Conservation (phyloP, 2,797 vertebrate genomes). For the Sebastes diploproa region DNA sequence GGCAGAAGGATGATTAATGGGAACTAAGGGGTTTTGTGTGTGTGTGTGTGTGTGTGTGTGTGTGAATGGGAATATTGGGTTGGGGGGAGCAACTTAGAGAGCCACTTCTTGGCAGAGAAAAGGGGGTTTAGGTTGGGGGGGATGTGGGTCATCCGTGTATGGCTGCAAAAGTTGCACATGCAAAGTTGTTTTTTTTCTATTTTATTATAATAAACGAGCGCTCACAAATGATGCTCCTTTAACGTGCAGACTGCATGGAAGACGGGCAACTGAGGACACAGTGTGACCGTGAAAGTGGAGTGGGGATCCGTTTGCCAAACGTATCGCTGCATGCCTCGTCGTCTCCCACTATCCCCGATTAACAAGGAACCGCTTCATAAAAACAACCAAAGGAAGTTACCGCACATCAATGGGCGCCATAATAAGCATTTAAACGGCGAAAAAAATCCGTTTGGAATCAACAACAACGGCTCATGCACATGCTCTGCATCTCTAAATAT, state of each 20-base stretch:
- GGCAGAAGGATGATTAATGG: too few species aligned
- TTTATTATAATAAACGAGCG: neutral
- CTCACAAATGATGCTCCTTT: constrained; percentile 9
- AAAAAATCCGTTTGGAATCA: constrained; percentile 23
- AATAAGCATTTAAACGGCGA: constrained; percentile 53
- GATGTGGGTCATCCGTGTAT: constrained; percentile 11
- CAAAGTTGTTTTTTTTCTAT: neutral
- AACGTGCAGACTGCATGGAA: constrained; percentile 22
- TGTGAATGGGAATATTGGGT: constrained; percentile 28
- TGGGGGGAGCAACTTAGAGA: constrained; percentile 31
- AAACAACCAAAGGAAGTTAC: constrained; percentile 62
- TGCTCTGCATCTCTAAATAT: constrained; percentile 1
- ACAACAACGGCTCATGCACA: constrained; percentile 27
- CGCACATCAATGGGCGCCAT: constrained; percentile 57
- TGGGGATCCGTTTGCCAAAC: constrained; percentile 52
- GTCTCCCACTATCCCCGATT: constrained; percentile 53
- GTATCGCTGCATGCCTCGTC: constrained; percentile 48
- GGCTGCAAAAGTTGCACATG: constrained; percentile 8
- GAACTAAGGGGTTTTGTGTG: too few species aligned
- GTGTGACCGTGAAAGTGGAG: constrained; percentile 68
- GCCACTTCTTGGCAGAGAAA: constrained; percentile 28
- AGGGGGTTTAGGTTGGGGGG: neutral
- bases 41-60: neutral
- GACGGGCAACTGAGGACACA: constrained; percentile 69
- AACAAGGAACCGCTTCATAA: constrained; percentile 64